Percentiles rank a stretch among this genome's conserved stretches.
Conservation (phyloP, 2,797 vertebrate species). For the Chelmon rostratus region DNA sequence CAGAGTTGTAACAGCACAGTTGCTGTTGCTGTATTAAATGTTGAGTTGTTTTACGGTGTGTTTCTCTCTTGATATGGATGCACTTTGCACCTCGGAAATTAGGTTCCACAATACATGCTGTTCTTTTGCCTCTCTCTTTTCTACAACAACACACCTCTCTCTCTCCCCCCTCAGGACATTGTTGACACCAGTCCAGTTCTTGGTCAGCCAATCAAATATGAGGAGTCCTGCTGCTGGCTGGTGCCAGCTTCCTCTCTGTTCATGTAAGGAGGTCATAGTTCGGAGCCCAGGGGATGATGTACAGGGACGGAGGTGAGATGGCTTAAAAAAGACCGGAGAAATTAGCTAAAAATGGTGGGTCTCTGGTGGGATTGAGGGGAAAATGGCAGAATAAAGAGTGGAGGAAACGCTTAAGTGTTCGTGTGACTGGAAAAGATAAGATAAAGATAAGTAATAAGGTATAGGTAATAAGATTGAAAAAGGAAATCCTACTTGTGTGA, state of each 20-base stretch:
- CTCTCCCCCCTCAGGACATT: conserved; percentile 28
- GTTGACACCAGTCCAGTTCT: conserved; percentile 52
- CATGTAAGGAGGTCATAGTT: conserved; percentile 66
- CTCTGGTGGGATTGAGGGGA: conserved; percentile 13
- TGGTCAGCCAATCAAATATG: conserved; percentile 53
- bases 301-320: conserved; percentile 7
- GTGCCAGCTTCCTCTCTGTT: conserved; percentile 40
- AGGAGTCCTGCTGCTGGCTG: conserved; percentile 14
- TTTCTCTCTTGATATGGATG: conserved; percentile 22
- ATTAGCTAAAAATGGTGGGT: conserved; percentile 36
- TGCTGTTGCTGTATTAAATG: conserved; percentile 33
- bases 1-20: conserved; percentile 45
- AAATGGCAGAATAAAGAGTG: conserved; percentile 41
- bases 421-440: conserved; percentile 51
- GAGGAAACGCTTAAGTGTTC: conserved; percentile 23
- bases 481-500: conserved; percentile 39
- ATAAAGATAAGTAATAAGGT: conserved; percentile 32
- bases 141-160: neutral
- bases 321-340: conserved; percentile 2
- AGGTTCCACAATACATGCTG: conserved; percentile 14
- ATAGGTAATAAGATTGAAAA: neutral
- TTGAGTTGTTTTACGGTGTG: conserved; percentile 17
- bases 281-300: conserved; percentile 37
- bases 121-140: conserved; percentile 10
- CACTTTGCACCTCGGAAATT: conserved; percentile 13